These are phyloP conservation scores for Pelecanus crispus DNA, from an alignment of 2,113 vertebrate genomes.

Conservation along the genomic window DNA sequence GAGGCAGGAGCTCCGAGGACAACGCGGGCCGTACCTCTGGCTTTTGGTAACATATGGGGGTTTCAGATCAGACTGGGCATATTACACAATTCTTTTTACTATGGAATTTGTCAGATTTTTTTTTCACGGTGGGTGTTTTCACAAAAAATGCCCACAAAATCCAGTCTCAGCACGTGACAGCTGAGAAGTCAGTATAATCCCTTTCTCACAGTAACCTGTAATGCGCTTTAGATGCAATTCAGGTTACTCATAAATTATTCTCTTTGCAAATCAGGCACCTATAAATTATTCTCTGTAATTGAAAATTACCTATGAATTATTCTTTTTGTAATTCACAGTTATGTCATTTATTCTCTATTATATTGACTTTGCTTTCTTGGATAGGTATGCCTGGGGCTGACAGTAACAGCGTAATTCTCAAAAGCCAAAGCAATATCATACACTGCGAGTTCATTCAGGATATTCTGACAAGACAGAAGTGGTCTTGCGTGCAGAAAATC, in stretches of 20 bases:
- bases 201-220: not conserved
- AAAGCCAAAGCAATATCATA: not conserved
- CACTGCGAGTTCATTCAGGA: not conserved
- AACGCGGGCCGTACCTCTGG: rapidly evolving
- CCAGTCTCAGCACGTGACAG: not conserved
- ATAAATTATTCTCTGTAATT: slow-evolving; percentile 19
- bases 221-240: not conserved
- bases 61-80: not conserved
- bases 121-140: not conserved
- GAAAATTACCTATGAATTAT: slow-evolving; percentile 47
- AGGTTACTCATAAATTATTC: slow-evolving; percentile 11
- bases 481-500: not conserved
- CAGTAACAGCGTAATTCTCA: not conserved
- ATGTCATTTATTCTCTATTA: not conserved
- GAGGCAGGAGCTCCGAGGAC: not conserved
- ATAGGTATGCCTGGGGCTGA: not conserved
- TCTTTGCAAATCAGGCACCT: not conserved
- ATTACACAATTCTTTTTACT: not conserved
- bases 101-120: not conserved
- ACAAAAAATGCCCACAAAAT: not conserved
- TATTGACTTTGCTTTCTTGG: not conserved
- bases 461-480: not conserved
- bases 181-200: not conserved
- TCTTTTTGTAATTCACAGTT: slow-evolving; percentile 24
- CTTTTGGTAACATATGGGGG: not conserved